phyloP scores from a whole-genome alignment of 2,888 invertebrate genomes.

The Maniola hyperantus region DNA sequence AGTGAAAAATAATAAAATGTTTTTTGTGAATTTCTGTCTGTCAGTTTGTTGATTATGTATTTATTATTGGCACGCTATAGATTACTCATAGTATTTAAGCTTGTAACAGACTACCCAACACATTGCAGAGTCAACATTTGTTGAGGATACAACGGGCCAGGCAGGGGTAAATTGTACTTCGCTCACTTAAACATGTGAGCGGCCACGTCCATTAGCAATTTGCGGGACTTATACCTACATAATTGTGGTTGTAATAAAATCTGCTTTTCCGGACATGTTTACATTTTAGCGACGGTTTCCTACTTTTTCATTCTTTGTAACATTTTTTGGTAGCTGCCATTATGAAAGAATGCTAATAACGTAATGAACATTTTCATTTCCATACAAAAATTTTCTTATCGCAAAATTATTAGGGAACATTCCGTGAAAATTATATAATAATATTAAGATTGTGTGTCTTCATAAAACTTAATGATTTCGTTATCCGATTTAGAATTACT shows the following conservation, averaged over 20 bases:
- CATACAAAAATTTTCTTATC: neutral
- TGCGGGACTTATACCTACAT: too few species aligned
- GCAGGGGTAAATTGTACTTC: too few species aligned
- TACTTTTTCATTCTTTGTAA: neutral
- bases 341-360: neutral
- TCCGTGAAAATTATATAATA: slow-evolving; percentile 15
- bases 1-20: too few species aligned
- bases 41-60: too few species aligned
- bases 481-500: slow-evolving; percentile 19
- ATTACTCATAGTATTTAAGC: too few species aligned
- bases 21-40: too few species aligned
- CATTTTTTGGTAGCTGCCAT: neutral
- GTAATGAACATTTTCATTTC: slow-evolving; percentile 2
- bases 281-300: neutral
- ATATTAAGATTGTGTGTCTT: slow-evolving; percentile 19
- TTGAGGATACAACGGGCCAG: too few species aligned
- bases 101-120: too few species aligned
- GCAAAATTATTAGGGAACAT: slow-evolving; percentile 1
- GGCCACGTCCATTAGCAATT: too few species aligned
- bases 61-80: too few species aligned
- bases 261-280: neutral
- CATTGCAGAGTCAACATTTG: too few species aligned
- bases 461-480: slow-evolving; percentile 18
- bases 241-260: neutral
- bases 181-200: too few species aligned